Conservation (phyloP, 2,113 vertebrate species). For the Apaloderma vittatum region DNA sequence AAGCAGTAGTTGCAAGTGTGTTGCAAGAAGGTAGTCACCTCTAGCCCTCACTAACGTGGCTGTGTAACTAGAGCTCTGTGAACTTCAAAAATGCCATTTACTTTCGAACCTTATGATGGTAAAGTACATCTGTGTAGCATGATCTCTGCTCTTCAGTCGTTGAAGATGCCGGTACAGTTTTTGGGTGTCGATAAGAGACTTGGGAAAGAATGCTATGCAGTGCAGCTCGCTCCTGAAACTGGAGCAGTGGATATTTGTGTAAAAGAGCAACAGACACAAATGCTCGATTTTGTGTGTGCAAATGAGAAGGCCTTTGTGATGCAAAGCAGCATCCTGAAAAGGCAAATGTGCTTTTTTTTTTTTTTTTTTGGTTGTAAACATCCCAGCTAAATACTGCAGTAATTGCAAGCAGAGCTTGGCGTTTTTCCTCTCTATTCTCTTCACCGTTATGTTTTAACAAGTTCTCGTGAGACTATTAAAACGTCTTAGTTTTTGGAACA, state of each 20-base stretch:
- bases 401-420: slow-evolving; percentile 73
- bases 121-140: background rate
- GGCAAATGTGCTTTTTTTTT: slow-evolving; percentile 48
- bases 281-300: slow-evolving; percentile 73
- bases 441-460: slow-evolving; percentile 75
- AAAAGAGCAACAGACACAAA: slow-evolving; percentile 55
- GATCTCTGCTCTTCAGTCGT: background rate
- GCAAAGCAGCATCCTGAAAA: slow-evolving; percentile 71
- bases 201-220: background rate
- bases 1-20: background rate
- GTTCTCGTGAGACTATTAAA: slow-evolving; percentile 79
- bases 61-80: background rate
- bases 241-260: slow-evolving; percentile 60
- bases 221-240: background rate
- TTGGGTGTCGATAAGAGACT: background rate
- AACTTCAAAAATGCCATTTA: background rate
- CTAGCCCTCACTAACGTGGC: background rate
- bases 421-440: slow-evolving; percentile 72
- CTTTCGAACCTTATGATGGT: background rate
- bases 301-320: slow-evolving; percentile 74
- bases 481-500: slow-evolving; percentile 76
- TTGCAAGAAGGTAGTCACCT: background rate
- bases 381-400: slow-evolving; percentile 63
- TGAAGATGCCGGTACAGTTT: background rate
- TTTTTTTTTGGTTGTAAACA: slow-evolving; percentile 59